Base-by-base conservation (phyloP, 2,888 invertebrate genomes). In the Spodoptera picta region DNA sequence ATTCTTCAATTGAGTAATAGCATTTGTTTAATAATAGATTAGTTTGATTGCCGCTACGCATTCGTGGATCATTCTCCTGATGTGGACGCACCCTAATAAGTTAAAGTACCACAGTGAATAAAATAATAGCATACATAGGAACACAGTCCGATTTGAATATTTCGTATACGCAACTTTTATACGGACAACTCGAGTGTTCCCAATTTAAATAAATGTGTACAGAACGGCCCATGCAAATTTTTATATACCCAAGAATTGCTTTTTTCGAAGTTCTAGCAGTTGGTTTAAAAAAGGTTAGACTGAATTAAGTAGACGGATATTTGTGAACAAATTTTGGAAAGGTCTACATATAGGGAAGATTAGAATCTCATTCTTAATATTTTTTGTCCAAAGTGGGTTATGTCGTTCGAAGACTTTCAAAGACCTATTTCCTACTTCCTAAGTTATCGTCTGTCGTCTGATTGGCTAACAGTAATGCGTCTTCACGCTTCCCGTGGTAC, bases 181-280 rank as follows among this genome's bases (percentile, higher is more conserved):
- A 49, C 27, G 36, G 9, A 49, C 31, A 27, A 56, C 42, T 42
- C 12, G 11, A 43, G 45, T 43, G 23, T 47, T 45, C 56, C 48
- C 44, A 43, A 57, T 62, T 4, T 43, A 36, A 69, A 69, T 27
- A 56, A 62, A 69, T 68, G 27, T 31, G 24, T 56, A 44, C n/a
- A 23, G 6, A 10, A 0, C 9, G 14, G 7, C 24, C 2, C 4
- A 66, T 58, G 36, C 10, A 58, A 44, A 66, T 52, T 44, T 12
- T 14, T 10, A 12, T 12, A 27, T 10, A 10, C 43, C 43, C 9
- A 11, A n/a, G 23, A 47, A 44, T 44, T 9, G 36, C 36, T 52
- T 48, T 11, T 4, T 52, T 36, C n/a, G 36, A 7, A 23, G 27
- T 43, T 46, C 19, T 1, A 41, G n/a, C 6, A 10, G 19, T 11